Conservation (phyloP, 2,113 vertebrate genomes). For the Apus apus region DNA sequence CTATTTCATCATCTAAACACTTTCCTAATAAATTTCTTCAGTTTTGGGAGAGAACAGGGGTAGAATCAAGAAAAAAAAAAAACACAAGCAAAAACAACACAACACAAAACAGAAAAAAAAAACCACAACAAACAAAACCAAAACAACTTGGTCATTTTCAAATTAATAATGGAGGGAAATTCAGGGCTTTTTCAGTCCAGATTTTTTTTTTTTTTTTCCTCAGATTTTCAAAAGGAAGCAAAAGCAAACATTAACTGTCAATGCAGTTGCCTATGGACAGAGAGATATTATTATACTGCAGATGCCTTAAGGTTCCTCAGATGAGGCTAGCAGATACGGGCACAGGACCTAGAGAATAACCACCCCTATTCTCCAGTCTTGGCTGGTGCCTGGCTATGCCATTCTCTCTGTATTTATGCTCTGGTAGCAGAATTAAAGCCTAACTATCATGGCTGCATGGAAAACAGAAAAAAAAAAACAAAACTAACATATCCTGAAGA, state of each 20-base stretch:
- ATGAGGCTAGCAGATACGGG: background rate
- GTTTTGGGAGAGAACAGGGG: background rate
- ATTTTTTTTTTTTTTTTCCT: background rate
- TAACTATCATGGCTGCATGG: background rate
- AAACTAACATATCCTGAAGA: background rate
- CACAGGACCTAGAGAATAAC: background rate
- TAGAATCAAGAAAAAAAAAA: background rate
- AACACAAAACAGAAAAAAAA: no score
- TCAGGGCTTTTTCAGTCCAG: background rate
- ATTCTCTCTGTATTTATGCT: background rate
- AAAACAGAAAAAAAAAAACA: background rate
- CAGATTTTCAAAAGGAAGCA: background rate
- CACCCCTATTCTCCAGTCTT: background rate
- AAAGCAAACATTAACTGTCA: background rate
- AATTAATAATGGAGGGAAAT: background rate
- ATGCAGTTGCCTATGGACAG: background rate
- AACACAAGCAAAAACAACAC: no score
- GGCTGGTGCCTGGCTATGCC: background rate
- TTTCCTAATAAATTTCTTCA: background rate
- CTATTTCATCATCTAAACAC: background rate
- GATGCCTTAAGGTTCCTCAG: background rate
- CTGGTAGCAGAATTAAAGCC: background rate
- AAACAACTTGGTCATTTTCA: background rate
- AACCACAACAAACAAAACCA: background rate
- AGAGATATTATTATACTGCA: background rate